Conservation (phyloP, 2,888 invertebrate genomes). For the Patella pellucida region DNA sequence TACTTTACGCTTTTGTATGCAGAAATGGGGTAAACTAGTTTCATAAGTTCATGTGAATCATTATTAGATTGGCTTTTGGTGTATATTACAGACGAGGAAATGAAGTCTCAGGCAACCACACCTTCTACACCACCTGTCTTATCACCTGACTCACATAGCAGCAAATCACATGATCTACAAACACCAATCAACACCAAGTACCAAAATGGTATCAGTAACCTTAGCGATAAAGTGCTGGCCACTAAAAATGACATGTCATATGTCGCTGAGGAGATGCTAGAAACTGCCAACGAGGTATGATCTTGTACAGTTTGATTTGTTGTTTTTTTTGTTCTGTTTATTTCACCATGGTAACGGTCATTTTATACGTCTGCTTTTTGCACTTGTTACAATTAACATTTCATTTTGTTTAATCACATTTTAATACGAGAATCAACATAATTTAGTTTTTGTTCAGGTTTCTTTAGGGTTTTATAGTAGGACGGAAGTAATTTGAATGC, state of each 20-base stretch:
- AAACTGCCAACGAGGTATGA: slow-evolving; percentile 53
- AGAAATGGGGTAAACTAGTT: too few species aligned
- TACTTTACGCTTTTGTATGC: too few species aligned
- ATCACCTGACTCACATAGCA: slow-evolving; percentile 1
- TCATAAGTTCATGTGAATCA: too few species aligned
- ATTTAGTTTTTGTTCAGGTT: too few species aligned
- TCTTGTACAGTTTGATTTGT: not conserved
- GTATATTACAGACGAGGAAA: slow-evolving; percentile 17
- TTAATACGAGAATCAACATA: too few species aligned
- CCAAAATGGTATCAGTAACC: slow-evolving; percentile 41
- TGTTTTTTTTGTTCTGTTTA: not conserved
- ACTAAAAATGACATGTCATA: slow-evolving; percentile 46
- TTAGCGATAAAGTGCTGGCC: slow-evolving; percentile 50
- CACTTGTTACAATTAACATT: too few species aligned
- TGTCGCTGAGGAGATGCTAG: slow-evolving; percentile 54
- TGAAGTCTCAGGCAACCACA: slow-evolving; percentile 8
- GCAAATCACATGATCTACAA: slow-evolving; percentile 14
- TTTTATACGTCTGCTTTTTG: too few species aligned
- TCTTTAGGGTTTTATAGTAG: too few species aligned
- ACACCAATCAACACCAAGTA: slow-evolving; percentile 16
- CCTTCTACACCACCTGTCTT: slow-evolving; percentile 1
- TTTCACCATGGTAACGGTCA: too few species aligned
- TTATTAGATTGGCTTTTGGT: too few species aligned
- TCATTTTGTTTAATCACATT: too few species aligned
- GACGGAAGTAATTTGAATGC: too few species aligned